Base-by-base conservation (phyloP, 2,113 vertebrate genomes). In the Mobula hypostoma region DNA sequence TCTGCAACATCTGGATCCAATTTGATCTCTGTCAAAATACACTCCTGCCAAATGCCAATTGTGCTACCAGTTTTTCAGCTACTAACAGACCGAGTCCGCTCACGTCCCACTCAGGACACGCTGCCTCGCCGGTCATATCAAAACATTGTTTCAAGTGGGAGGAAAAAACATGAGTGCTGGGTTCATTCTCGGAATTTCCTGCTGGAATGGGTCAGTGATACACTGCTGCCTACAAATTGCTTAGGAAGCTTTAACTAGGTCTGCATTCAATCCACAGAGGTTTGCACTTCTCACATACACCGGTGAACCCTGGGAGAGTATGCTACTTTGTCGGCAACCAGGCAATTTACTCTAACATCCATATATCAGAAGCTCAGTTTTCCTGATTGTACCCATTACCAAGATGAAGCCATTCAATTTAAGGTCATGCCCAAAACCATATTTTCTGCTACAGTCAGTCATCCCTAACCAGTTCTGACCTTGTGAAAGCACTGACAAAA, bases 31-130 rank as follows among this genome's bases (percentile, higher is more conserved):
- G 68, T 93, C 91, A 74, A 74, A 76, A 76, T 74, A 93, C 12
- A 1, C 91, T 93, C 70, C 56, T 56, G 70, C 91, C 21, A 56
- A 93, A 93, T 93, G 91, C 91, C 91, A 93, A 70, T 70, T 72
- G 19, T 48, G 91, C 91, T 93, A 93, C 91, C 91, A 93, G 70
- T 93, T 74, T 93, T 93, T 93, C 70, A 93, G 91, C 68, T 74
- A 93, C 68, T 74, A 93, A 76, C 68, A 74, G 1, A 70, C 36
- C 15, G 68, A 48, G 66, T 70, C 36, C 36, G 29, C 48, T 74
- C 68, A 74, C 5, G 68, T 72, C 48, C 36, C 91, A 56, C 70
- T 7, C 0, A 40, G 68, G 68, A 56, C 36, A 5, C 9, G 5
- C 36, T 74, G 91, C 40, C 74, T 74, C 24, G 17, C 91, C 70